Evolutionary conservation across 2,888 invertebrate species (phyloP), one percentile per base, ranked within the genome.

Genomic region (Thymelicus sylvestris): DNA sequence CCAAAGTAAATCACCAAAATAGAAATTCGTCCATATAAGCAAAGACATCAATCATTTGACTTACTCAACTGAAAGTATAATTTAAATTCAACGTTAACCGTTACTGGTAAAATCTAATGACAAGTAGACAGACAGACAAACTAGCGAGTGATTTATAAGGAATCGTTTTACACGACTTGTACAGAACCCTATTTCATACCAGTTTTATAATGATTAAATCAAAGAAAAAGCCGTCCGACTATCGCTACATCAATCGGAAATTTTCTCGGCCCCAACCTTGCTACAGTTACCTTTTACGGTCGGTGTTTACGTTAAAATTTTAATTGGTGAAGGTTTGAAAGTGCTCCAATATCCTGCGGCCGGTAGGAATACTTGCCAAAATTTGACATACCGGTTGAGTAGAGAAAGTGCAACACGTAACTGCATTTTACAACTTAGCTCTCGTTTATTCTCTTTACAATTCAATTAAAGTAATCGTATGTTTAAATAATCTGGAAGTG

Each of bases 321-420:
- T 69, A 69, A 69, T 69, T 65, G 64, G 69, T 41, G 69, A 69
- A 63, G 44, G 63, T 69, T 69, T 69, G 68, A 69, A 69, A 64
- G 69, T 69, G 69, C 59, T 65, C 69, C 69, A 65, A 55, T 59
- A 69, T 69, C 57, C 63, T 67, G 63, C 48, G 38, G 13, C 7
- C 55, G 47, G 69, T 50, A 59, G 55, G 50, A 65, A 64, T 39
- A 65, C 64, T 65, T 65, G 64, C 59, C 64, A 19, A 64, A 57
- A 48, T 63, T 69, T 69, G 69, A 60, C 7, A 57, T 65, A 69
- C 69, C 69, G 69, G 69, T 69, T 69, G 6, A 47, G 19, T 7
- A 39, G 69, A 48, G 69, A 69, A 69, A 69, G 69, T 69, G 12
- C 59, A n/a, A 6, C 61, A 55, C 6, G 67, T 52, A 39, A 62